These are phyloP conservation scores for Catharus ustulatus DNA, from an alignment of 2,797 vertebrate genomes.

Conservation along the genomic window DNA sequence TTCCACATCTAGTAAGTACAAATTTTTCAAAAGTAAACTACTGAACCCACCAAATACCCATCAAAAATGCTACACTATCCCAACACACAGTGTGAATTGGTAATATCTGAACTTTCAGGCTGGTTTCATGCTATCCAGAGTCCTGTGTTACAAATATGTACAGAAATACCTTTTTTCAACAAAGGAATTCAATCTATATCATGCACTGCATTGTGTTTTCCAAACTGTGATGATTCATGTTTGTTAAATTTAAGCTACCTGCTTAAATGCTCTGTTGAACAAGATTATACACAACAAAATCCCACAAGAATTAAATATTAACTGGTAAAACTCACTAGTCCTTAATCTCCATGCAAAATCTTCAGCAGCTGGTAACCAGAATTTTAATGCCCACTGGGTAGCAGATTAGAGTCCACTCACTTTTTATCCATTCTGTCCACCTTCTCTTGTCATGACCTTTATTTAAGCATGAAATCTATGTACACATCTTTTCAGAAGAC, in stretches of 20 bases:
- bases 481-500: not conserved
- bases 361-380: not conserved
- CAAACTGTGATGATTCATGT: rapidly evolving
- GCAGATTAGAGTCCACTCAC: not conserved
- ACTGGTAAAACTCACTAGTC: not conserved
- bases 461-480: not conserved
- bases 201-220: not conserved
- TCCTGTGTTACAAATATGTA: not conserved
- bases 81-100: not conserved
- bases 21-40: not conserved
- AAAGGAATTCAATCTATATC: not conserved
- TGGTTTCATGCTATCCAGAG: not conserved
- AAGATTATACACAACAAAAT: not conserved
- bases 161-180: not conserved
- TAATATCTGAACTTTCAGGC: not conserved
- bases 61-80: not conserved
- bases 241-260: not conserved
- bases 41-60: not conserved
- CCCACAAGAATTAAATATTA: not conserved
- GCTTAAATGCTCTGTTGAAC: not conserved
- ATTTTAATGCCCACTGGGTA: not conserved
- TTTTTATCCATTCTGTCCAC: not conserved
- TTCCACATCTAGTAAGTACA: not conserved
- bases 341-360: not conserved
- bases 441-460: not conserved